Percentiles rank a stretch among this genome's conserved stretches.
phyloP scores from a whole-genome alignment of 2,888 invertebrate genomes.

The Cyaniris semiargus region DNA sequence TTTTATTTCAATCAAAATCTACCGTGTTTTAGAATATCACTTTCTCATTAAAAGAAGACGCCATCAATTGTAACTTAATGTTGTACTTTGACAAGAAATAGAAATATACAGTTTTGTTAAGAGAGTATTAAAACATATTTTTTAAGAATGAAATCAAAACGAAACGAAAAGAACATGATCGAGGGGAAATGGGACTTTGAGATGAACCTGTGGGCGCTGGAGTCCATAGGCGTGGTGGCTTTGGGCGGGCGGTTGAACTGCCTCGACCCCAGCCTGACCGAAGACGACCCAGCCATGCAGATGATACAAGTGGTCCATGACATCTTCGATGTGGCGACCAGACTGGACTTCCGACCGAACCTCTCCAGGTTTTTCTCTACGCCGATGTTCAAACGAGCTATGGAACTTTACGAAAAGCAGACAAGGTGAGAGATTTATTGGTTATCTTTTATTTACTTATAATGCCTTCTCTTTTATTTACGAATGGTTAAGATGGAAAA shows the following conservation, averaged over 20 bases:
- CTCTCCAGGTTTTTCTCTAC: slow-evolving; percentile 58
- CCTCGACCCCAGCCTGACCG: slow-evolving; percentile 53
- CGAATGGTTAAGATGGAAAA: too few species aligned
- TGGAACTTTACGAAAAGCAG: slow-evolving; percentile 59
- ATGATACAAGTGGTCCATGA: slow-evolving; percentile 59
- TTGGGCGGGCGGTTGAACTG: slow-evolving; percentile 61
- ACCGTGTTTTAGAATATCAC: too few species aligned
- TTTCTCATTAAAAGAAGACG: too few species aligned
- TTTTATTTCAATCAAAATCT: too few species aligned
- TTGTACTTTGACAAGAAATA: too few species aligned
- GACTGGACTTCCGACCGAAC: slow-evolving; percentile 60
- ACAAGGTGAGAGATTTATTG: slow-evolving; percentile 49
- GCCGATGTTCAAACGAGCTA: slow-evolving; percentile 54
- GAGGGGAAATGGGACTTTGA: slow-evolving; percentile 76
- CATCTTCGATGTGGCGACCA: slow-evolving; percentile 48
- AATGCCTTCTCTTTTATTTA: neutral
- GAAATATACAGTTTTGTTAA: too few species aligned
- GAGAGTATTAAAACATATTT: too few species aligned
- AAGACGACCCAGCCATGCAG: slow-evolving; percentile 53
- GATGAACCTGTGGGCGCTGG: slow-evolving; percentile 82
- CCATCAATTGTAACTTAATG: too few species aligned
- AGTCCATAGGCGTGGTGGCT: slow-evolving; percentile 69
- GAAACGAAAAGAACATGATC: slow-evolving; percentile 76
- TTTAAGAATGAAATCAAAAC: slow-evolving; percentile 74
- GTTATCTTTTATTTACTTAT: neutral